Evolutionary conservation across 2,113 vertebrate genomes (phyloP).

Genomic region (Seriola aureovittata): DNA sequence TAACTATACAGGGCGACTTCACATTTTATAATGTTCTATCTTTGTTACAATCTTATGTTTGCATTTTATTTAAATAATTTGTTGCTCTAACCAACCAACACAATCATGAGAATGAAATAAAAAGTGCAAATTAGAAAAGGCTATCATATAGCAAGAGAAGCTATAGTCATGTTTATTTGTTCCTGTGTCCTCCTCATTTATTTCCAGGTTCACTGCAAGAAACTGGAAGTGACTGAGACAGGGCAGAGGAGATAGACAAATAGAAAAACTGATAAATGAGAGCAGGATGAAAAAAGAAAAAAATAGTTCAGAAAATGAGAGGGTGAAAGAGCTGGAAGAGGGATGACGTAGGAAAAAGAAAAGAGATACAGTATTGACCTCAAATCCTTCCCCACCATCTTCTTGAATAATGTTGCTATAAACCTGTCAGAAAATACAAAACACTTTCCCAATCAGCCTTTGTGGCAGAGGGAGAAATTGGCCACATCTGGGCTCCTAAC

Average conservation of each 20-base stretch:
- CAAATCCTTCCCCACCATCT: slow-evolving; percentile 54
- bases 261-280: slow-evolving; percentile 12
- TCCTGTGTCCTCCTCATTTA: slow-evolving; percentile 50
- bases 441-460: slow-evolving; percentile 57
- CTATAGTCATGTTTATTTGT: slow-evolving; percentile 40
- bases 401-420: slow-evolving; percentile 60
- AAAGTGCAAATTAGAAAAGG: neutral
- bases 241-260: slow-evolving; percentile 23
- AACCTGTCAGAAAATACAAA: slow-evolving; percentile 68
- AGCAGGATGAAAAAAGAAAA: slow-evolving; percentile 21
- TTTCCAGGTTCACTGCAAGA: slow-evolving; percentile 30
- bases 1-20: neutral
- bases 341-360: slow-evolving; percentile 14
- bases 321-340: slow-evolving; percentile 14
- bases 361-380: slow-evolving; percentile 59
- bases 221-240: slow-evolving; percentile 39
- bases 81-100: neutral
- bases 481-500: slow-evolving; percentile 59
- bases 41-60: neutral
- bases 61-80: neutral
- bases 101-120: slow-evolving; percentile 14
- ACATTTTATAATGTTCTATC: neutral
- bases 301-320: neutral
- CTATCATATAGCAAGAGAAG: neutral
- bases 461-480: slow-evolving; percentile 65